Conservation (phyloP, 2,113 vertebrate genomes). For the Saguinus midas region DNA sequence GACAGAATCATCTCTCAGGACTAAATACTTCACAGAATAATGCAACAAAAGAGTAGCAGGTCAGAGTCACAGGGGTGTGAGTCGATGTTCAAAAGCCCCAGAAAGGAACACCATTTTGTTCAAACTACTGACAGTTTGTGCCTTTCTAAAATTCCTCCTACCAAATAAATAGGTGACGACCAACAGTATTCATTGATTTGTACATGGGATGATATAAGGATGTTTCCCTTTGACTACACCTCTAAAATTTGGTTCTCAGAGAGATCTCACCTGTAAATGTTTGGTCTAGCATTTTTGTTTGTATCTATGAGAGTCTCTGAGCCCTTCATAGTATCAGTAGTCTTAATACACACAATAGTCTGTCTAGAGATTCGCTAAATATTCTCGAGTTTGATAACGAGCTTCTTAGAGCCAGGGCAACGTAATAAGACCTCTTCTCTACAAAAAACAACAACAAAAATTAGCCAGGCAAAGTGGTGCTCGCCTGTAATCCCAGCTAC, state of each 20-base stretch:
- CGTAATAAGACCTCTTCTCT: no score
- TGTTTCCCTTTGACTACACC: background rate
- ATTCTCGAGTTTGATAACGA: background rate
- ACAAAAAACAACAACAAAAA: no score
- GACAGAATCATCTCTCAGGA: constrained; percentile 34
- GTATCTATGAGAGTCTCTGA: background rate
- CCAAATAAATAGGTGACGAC: background rate
- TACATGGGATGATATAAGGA: background rate
- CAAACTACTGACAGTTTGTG: background rate
- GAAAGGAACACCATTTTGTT: background rate
- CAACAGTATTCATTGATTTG: background rate
- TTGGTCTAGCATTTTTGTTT: background rate
- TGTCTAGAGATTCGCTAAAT: background rate
- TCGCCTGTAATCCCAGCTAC: no score
- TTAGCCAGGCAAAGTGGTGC: no score
- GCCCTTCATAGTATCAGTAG: background rate
- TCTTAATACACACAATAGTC: background rate
- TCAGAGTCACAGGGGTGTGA: background rate
- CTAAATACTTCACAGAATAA: background rate
- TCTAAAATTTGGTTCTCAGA: constrained; percentile 25
- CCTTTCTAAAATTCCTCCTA: background rate
- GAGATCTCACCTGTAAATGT: constrained; percentile 1
- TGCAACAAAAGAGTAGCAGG: background rate
- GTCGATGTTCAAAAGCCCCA: background rate
- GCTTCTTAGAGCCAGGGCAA: background rate